Base-by-base conservation (phyloP, 2,797 vertebrate species). In the Sebastes jordani region DNA sequence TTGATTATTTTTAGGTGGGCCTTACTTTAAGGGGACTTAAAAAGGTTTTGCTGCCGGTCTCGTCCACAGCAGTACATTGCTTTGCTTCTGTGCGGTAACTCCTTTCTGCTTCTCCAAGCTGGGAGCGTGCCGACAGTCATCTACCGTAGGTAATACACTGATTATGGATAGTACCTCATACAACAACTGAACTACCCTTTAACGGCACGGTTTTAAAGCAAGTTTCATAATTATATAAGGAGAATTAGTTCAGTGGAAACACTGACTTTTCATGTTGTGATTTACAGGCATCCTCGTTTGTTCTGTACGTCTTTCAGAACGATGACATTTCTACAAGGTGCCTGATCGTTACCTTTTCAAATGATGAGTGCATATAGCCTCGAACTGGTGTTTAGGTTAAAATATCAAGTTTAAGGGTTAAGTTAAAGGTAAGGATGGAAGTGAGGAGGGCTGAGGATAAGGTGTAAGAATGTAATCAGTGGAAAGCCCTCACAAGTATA, bases 391-490 rank as follows among this genome's bases (percentile, higher is more conserved):
- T 72, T 74, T 52, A 55, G 36, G 29, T 49, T 62, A 10, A n/a
- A 70, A 49, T 9, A 4, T 49, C 27, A 46, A 4, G 46, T 49
- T 62, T 11, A 62, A 10, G 22, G 13, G 11, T 81, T 27, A 18
- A 23, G 52, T 79, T 71, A 66, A 59, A 59, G 54, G 58, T 56
- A 9, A 76, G 32, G 65, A 49, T 78, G 25, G 73, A 58, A 70
- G 64, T 52, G 13, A 69, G 14, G 8, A 54, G 64, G 38, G 56
- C 30, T 80, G 27, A 22, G 46, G 27, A 54, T 14, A 14, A 29
- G 58, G 10, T n/a, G 25, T 25, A 38, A 61, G 59, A 84, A 81
- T 80, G 71, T 74, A 30, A 38, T 56, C 29, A 22, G 59, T 49
- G 49, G 49, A 69, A 70, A 74, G 56, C 56, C 20, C 20, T 84